phyloP scores from a whole-genome alignment of 2,113 vertebrate genomes.

The Lasiurus cinereus region DNA sequence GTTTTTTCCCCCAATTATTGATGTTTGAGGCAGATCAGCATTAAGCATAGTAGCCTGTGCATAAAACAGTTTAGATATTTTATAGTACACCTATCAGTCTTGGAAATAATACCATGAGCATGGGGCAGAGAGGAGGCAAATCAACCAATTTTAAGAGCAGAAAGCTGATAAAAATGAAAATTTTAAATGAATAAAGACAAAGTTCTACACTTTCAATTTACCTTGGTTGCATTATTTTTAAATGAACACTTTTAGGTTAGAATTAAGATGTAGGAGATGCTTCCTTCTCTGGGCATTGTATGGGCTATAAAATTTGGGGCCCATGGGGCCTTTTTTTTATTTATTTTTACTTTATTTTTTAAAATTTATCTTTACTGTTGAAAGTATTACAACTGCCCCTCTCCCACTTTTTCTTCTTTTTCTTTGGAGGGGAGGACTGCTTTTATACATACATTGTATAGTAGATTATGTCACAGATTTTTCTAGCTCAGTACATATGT shows the following conservation, averaged over 20 bases:
- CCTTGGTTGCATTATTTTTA: background rate
- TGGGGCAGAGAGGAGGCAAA: background rate
- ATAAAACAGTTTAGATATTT: background rate
- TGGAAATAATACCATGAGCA: background rate
- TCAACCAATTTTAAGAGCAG: background rate
- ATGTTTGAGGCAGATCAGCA: background rate
- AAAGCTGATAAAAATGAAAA: background rate
- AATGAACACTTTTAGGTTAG: background rate
- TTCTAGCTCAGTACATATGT: background rate
- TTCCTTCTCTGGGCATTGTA: background rate
- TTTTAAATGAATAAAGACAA: slow-evolving; percentile 11
- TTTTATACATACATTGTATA: background rate
- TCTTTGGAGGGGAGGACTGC: accelerated
- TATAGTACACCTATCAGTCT: background rate
- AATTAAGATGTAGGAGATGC: background rate
- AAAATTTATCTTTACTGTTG: too few species aligned
- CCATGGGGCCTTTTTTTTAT: background rate
- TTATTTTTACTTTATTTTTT: too few species aligned
- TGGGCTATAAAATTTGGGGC: background rate
- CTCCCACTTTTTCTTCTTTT: too few species aligned
- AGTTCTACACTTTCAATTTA: background rate
- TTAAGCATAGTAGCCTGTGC: background rate
- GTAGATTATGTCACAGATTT: background rate
- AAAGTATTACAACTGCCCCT: too few species aligned
- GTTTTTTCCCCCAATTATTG: background rate